Evolutionary conservation across 2,888 invertebrate species (phyloP).

Genomic region (Micropterix aruncella): DNA sequence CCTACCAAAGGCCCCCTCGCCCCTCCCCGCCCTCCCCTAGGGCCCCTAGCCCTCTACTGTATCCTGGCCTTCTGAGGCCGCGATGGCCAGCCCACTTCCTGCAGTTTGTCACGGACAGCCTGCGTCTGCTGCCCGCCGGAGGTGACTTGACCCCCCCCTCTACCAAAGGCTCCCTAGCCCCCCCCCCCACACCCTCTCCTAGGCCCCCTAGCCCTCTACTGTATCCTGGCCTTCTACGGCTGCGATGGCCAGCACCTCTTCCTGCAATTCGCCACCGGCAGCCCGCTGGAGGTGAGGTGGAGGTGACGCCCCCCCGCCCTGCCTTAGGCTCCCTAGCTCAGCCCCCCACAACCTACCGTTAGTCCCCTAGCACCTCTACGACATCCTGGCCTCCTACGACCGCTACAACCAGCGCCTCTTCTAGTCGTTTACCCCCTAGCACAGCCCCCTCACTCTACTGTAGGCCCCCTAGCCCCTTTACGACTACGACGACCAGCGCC

Average conservation of each 20-base stretch:
- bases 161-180: slow-evolving; percentile 86
- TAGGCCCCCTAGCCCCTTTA: too few relatives aligned
- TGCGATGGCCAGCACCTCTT: slow-evolving; percentile 88
- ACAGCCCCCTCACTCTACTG: slow-evolving; percentile 66
- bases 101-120: slow-evolving; percentile 89
- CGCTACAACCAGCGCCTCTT: slow-evolving; percentile 88
- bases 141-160: too few relatives aligned
- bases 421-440: slow-evolving; percentile 97
- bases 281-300: slow-evolving; percentile 96
- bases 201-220: slow-evolving; percentile 88
- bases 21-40: slow-evolving; percentile 80
- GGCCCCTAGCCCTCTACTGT: slow-evolving; percentile 73
- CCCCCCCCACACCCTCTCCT: too few relatives aligned
- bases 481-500: slow-evolving; percentile 77
- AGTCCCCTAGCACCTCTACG: slow-evolving; percentile 85
- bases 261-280: slow-evolving; percentile 97
- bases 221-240: slow-evolving; percentile 79
- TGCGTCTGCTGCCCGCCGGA: too few relatives aligned
- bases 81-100: slow-evolving; percentile 73
- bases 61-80: slow-evolving; percentile 63
- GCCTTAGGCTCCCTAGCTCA: slow-evolving; percentile 88
- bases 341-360: slow-evolving; percentile 93
- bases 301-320: slow-evolving; percentile 89
- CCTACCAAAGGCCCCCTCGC: slow-evolving; percentile 86
- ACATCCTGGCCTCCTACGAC: slow-evolving; percentile 79